Evolutionary conservation across 2,888 invertebrate species (phyloP), one percentile per base, ranked within the genome.

Genomic region (Platerodrilus igneus): DNA sequence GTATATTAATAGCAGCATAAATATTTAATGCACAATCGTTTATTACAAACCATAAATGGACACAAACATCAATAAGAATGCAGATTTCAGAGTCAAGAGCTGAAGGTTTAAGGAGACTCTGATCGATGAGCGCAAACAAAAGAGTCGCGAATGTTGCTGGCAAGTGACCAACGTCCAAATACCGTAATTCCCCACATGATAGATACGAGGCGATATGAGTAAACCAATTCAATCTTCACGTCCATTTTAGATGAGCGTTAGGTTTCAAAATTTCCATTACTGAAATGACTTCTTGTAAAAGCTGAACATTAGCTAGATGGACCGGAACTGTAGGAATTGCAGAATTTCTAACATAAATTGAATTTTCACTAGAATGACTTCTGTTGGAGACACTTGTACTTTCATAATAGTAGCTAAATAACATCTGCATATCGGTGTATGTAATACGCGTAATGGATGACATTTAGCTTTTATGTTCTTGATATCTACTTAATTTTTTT

Each of bases 331-430:
- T 57, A 61, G 53, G 60, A 63, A 62, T 64, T 59, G 63, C 62
- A 59, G 64, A 64, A 62, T 64, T 66, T 62, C 62, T 54, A 62
- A 64, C 62, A 62, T 62, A 66, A 64, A 66, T 66, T 63, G 64
- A 64, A 64, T 66, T 66, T 64, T 63, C 66, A 64, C 61, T 62
- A 64, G 60, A 64, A 46, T 63, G 62, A 53, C 48, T 57, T 45
- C 60, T 61, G 61, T 33, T 50, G 47, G 41, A 41, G 59, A 61
- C 62, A 62, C 60, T 58, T 59, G 49, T 55, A 56, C 59, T 59
- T 59, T 59, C 55, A 50, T 51, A 51, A 56, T 59, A 53, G 55
- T n/a, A n/a, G n/a, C n/a, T n/a, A n/a, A n/a, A n/a, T n/a, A n/a
- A n/a, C 41, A 40, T 30, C 17, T n/a, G n/a, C n/a, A n/a, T n/a